A percentile compares a stretch with the other conserved stretches of the same genome.
Conservation (phyloP, 2,797 vertebrate genomes). For the Cynodonichthys magdalenae region DNA sequence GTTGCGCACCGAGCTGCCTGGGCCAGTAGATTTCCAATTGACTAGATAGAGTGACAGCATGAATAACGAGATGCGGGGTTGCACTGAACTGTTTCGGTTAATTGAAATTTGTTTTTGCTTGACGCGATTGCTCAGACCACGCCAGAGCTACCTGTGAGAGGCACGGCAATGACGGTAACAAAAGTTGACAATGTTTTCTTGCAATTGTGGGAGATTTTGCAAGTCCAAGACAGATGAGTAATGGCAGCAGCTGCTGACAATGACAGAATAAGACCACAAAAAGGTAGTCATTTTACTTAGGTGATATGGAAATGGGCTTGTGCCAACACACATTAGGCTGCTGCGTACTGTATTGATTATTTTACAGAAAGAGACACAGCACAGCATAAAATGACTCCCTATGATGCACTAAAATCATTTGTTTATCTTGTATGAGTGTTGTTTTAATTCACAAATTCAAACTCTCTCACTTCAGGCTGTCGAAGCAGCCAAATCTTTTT, state of each 20-base stretch:
- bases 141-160: not conserved
- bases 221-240: constrained; percentile 10
- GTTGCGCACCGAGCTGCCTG: constrained; percentile 40
- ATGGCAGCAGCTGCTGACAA: constrained; percentile 8
- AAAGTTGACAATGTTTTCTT: constrained; percentile 9
- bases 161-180: not conserved
- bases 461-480: not conserved
- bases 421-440: constrained; percentile 8
- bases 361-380: not conserved
- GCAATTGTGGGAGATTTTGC: constrained; percentile 3
- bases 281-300: constrained; percentile 3
- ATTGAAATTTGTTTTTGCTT: not conserved
- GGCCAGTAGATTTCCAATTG: constrained; percentile 56
- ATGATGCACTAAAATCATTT: constrained; percentile 1
- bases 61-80: constrained; percentile 25
- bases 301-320: constrained; percentile 9
- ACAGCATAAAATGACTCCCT: not conserved
- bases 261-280: constrained; percentile 15
- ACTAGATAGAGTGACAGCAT: constrained; percentile 38
- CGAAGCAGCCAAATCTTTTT: not conserved
- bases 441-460: constrained; percentile 15
- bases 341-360: constrained; percentile 2
- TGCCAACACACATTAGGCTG: not conserved
- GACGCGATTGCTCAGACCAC: not conserved
- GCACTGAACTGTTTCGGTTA: constrained; percentile 27